Base-by-base conservation (phyloP, 2,797 vertebrate species). In the Halcyon leucocephala region DNA sequence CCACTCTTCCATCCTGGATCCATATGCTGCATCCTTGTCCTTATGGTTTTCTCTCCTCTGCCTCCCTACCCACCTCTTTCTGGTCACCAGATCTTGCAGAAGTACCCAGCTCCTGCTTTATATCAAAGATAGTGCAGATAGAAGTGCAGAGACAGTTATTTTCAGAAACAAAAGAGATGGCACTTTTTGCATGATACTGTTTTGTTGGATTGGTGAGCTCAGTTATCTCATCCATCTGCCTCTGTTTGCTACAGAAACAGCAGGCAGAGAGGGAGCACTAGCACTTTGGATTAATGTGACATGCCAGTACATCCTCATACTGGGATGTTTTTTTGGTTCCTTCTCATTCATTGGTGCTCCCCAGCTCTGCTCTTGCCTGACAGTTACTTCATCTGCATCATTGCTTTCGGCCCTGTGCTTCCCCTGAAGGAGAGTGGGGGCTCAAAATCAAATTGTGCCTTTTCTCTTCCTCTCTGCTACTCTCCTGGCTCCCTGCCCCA, bases 101-200 rank as follows among this genome's bases (percentile, higher is more conserved):
- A 76, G 16, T 48, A 72, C 18, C n/a, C 37, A 62, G 24, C 3
- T 31, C 65, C n/a, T 46, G 12, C 54, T 78, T 64, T 4, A 0
- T 57, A 20, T 31, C 26, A 66, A 77, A 86, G 8, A 19, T 14
- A 29, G 16, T 33, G 33, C 25, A 79, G 54, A 15, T 14, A 25
- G 29, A 71, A 31, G 11, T 31, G 11, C 2, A 2, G 1, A 1
- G 4, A 15, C 26, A 70, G 16, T 21, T 64, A 7, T 42, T 78
- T 55, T 39, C 2, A 12, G 60, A 71, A 72, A 39, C 0, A 0
- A 39, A 24, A 66, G 42, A 26, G 3, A 21, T 7, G 26, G 6
- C 12, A 26, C 6, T 58, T 90, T 77, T 61, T 83, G 18, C 42
- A 49, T 72, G 29, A 37, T 2, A 1, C 10, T 10, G 8, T 49